A percentile compares a stretch with the other conserved stretches of the same genome.
Conservation (phyloP, 2,113 vertebrate species). For the Phoxinus phoxinus region DNA sequence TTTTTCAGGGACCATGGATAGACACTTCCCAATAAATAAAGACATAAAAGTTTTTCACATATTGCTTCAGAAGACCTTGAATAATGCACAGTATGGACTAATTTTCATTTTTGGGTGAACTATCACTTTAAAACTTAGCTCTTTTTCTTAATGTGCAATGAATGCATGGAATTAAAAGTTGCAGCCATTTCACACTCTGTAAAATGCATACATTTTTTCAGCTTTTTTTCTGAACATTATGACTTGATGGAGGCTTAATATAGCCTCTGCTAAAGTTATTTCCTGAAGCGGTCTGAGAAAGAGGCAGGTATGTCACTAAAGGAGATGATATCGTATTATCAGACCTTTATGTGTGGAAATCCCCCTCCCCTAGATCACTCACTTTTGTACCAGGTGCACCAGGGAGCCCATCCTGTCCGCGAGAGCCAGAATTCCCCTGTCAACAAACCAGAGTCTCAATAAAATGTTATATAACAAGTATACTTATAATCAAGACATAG, state of each 20-base stretch:
- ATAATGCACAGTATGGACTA: neutral
- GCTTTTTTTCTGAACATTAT: neutral
- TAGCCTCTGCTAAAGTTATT: neutral
- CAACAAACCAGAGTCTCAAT: neutral
- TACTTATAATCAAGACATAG: no score
- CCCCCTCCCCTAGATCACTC: conserved; percentile 26
- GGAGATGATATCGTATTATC: neutral
- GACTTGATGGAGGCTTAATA: neutral
- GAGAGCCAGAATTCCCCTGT: conserved; percentile 58
- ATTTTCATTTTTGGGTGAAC: neutral
- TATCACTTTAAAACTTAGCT: neutral
- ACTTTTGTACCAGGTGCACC: conserved; percentile 62
- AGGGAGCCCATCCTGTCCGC: conserved; percentile 56
- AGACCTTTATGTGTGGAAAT: conserved; percentile 21
- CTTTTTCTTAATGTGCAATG: neutral
- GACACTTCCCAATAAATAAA: neutral
- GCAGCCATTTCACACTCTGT: neutral
- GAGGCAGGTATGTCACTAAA: neutral
- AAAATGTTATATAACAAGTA: neutral
- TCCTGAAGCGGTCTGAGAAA: neutral
- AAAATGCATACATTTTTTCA: neutral
- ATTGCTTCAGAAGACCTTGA: neutral
- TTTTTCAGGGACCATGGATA: neutral
- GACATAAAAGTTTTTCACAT: neutral
- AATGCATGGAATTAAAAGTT: neutral